Percentiles rank a stretch among this genome's conserved stretches.
phyloP scores from a whole-genome alignment of 2,113 vertebrate species.

The Brienomyrus longianalis region DNA sequence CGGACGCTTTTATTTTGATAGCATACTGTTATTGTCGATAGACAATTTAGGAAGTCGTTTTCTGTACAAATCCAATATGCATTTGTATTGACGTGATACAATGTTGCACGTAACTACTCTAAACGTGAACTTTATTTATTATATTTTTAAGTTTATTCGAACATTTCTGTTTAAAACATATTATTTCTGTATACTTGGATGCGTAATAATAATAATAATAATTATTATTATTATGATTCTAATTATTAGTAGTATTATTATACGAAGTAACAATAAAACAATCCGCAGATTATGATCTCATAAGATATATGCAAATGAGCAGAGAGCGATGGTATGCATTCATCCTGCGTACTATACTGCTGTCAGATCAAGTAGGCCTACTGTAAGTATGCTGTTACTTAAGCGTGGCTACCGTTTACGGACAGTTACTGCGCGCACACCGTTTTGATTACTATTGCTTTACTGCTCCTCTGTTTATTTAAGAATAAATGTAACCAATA shows the following conservation, averaged over 20 bases:
- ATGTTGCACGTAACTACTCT: too few relatives aligned
- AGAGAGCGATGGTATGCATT: background rate
- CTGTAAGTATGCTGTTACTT: constrained; percentile 26
- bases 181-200: background rate
- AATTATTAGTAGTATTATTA: background rate
- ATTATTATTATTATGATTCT: background rate
- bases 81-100: too few relatives aligned
- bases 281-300: background rate
- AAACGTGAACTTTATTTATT: background rate
- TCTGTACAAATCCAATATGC: too few relatives aligned
- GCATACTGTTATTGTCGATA: too few relatives aligned
- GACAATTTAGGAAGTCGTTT: too few relatives aligned
- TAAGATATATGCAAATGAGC: background rate
- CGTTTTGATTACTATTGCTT: constrained; percentile 47
- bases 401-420: constrained; percentile 42
- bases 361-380: background rate
- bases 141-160: background rate
- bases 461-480: constrained; percentile 60
- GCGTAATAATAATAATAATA: background rate
- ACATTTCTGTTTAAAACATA: background rate
- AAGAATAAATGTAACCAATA: constrained; percentile 48
- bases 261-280: background rate
- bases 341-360: constrained; percentile 25
- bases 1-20: too few relatives aligned
- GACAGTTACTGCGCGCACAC: constrained; percentile 29